Evolutionary conservation across 2,888 invertebrate species (phyloP).

Genomic region (Platycnemis pennipes): DNA sequence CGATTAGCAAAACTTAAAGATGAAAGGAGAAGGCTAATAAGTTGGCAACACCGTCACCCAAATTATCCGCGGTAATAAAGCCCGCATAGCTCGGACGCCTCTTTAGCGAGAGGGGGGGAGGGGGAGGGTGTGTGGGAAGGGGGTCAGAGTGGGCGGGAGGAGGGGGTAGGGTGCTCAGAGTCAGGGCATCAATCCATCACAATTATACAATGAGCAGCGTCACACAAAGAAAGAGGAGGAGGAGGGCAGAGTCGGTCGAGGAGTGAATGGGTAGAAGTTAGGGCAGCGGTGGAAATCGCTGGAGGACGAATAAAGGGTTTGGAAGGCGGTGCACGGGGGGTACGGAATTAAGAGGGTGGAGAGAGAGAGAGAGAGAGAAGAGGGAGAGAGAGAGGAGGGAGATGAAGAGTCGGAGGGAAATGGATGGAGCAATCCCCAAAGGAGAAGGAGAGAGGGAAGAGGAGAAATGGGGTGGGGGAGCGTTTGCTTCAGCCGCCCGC

Average conservation of each 20-base stretch:
- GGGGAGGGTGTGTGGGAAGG: neutral
- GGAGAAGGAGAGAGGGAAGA: neutral
- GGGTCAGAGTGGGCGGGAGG: neutral
- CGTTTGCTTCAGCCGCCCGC: constrained; percentile 37
- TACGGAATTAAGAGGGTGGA: too few relatives aligned
- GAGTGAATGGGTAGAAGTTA: neutral
- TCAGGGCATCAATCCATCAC: neutral
- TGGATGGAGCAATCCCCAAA: neutral
- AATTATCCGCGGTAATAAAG: neutral
- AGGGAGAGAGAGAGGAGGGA: neutral
- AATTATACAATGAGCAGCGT: constrained; percentile 27
- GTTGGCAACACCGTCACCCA: neutral
- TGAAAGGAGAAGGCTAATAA: neutral
- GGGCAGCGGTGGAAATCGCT: neutral
- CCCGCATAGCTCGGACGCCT: neutral
- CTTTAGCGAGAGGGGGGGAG: neutral
- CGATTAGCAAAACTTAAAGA: neutral
- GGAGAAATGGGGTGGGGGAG: neutral
- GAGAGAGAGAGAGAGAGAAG: neutral
- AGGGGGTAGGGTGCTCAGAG: neutral
- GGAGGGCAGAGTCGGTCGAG: neutral
- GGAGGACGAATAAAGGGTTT: neutral
- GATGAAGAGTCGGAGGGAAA: neutral
- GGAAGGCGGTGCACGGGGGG: neutral
- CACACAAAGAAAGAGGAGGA: constrained; percentile 9